Evolutionary conservation across 2,797 vertebrate genomes (phyloP).

Genomic region (Dermochelys coriacea): DNA sequence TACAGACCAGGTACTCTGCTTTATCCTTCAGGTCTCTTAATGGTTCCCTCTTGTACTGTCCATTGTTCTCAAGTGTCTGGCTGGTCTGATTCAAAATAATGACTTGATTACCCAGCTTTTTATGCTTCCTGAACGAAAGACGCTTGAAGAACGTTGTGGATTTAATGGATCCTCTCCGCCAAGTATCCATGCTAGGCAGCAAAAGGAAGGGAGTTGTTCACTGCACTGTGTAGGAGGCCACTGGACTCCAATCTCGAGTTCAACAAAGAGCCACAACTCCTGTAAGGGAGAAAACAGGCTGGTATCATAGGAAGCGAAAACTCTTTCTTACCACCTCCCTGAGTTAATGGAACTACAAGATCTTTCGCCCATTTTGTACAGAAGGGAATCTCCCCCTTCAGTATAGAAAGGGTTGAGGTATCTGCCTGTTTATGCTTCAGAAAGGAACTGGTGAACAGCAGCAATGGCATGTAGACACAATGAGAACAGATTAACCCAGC

Average conservation of each 20-base stretch:
- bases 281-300: conserved; percentile 42
- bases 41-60: conserved; percentile 84
- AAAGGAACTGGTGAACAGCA: conserved; percentile 33
- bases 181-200: conserved; percentile 77
- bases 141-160: conserved; percentile 82
- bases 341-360: neutral
- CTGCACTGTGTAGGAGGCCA: neutral
- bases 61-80: conserved; percentile 80
- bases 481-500: conserved; percentile 66
- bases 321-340: neutral
- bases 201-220: neutral
- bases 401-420: neutral
- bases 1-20: conserved; percentile 81
- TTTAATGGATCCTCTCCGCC: conserved; percentile 81
- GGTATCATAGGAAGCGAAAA: conserved; percentile 52
- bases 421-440: conserved; percentile 18
- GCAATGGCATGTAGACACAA: conserved; percentile 63
- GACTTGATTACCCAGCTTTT: conserved; percentile 79
- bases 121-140: conserved; percentile 81
- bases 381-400: neutral
- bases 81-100: conserved; percentile 82
- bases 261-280: conserved; percentile 11
- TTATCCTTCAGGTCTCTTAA: conserved; percentile 87
- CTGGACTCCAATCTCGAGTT: neutral
- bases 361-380: neutral